A percentile compares a stretch with the other conserved stretches of the same genome.
These are phyloP conservation scores for Hydroisotoma schaefferi DNA, from an alignment of 2,888 invertebrate genomes.

Conservation along the genomic window DNA sequence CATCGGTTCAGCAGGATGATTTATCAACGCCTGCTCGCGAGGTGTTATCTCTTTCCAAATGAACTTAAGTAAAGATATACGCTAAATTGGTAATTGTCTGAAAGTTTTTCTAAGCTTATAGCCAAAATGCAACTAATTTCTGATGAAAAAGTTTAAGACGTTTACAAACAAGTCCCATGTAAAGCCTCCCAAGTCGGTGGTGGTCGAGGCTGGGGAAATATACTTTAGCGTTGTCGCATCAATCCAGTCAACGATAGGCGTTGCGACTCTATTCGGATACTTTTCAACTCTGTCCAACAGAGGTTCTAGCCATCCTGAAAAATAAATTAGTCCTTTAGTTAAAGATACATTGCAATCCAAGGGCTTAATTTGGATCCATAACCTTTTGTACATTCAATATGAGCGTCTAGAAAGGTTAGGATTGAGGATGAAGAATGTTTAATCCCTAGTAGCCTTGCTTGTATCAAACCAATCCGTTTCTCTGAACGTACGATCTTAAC, in stretches of 20 bases:
- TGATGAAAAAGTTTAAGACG: too few relatives aligned
- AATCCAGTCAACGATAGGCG: slow-evolving; percentile 21
- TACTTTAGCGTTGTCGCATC: slow-evolving; percentile 13
- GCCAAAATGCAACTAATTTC: neutral
- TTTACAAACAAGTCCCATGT: slow-evolving; percentile 8
- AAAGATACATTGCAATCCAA: too few relatives aligned
- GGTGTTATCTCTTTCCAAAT: slow-evolving; percentile 1
- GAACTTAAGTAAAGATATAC: neutral
- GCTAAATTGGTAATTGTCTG: too few relatives aligned
- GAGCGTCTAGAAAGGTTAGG: slow-evolving; percentile 93
- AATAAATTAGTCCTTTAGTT: too few relatives aligned
- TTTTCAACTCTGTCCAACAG: slow-evolving; percentile 15
- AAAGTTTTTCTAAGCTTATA: neutral
- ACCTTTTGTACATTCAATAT: slow-evolving; percentile 83
- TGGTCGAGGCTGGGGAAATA: slow-evolving; percentile 7
- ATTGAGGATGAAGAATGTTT: slow-evolving; percentile 79
- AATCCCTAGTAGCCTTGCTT: slow-evolving; percentile 86
- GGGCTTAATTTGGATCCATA: too few relatives aligned
- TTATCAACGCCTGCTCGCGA: neutral
- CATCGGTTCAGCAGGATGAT: slow-evolving; percentile 14
- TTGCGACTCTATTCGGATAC: slow-evolving; percentile 11
- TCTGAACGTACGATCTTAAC: slow-evolving; percentile 86
- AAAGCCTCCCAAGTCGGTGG: slow-evolving; percentile 16
- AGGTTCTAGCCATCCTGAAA: slow-evolving; percentile 20
- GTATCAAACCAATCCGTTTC: slow-evolving; percentile 88